Evolutionary conservation across 2,113 vertebrate species (phyloP).

Genomic region (Anser brachyrhynchus): DNA sequence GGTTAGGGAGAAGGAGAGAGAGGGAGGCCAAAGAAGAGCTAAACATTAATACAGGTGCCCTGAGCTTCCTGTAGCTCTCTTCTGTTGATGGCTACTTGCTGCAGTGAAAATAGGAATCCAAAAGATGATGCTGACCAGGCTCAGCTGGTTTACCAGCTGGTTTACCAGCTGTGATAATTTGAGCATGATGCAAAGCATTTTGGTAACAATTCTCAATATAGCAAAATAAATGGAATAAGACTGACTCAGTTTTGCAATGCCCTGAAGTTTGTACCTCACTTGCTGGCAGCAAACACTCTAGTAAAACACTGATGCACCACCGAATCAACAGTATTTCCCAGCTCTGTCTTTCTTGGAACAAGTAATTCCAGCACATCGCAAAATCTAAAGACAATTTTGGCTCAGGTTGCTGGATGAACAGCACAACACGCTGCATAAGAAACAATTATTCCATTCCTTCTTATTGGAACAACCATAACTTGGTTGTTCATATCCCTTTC

Average conservation of each 20-base stretch:
- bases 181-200: neutral
- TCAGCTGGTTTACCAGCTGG: neutral
- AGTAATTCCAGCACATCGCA: neutral
- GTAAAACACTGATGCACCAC: neutral
- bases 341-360: neutral
- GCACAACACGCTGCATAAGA: neutral
- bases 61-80: neutral
- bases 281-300: neutral
- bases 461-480: neutral
- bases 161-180: neutral
- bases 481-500: neutral
- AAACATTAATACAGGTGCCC: neutral
- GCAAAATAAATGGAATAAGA: neutral
- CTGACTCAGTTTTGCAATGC: neutral
- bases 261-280: neutral
- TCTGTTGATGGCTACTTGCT: neutral
- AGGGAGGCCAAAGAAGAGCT: neutral
- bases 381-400: neutral
- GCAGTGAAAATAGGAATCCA: neutral
- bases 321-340: neutral
- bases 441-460: neutral
- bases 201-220: neutral
- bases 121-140: neutral
- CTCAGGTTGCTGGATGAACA: neutral
- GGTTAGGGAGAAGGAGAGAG: too few species aligned